Evolutionary conservation across 2,113 vertebrate genomes (phyloP), one percentile per base, ranked within the genome.

Genomic region (Salvelinus alpinus): DNA sequence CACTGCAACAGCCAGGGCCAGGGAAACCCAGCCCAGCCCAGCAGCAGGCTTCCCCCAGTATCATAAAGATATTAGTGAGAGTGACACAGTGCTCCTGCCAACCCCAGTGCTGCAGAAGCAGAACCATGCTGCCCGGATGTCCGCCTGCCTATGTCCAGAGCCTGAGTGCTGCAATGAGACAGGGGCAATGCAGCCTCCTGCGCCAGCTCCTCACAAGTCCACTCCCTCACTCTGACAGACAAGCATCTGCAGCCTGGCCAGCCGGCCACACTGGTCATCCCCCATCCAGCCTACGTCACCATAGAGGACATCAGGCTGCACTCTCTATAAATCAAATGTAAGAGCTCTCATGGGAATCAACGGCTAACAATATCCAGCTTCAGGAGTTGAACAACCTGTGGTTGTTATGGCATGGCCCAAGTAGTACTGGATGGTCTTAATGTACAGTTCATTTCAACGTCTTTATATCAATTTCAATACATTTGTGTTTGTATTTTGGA

Each of bases 261-360:
- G 51, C 78, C 47, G 65, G 88, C 87, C 72, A 73, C 75, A 76
- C 51, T 72, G 90, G 89, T 90, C 85, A 83, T 85, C 85, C 87
- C 83, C 34, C 51, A 18, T 54, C 82, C 70, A 76, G 85, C 83
- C 82, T 84, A 88, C 87, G 87, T 89, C 88, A 90, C 85, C 84
- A 85, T 73, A 82, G 85, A 89, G 86, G 78, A 87, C 86, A 87
- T 90, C 80, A 84, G 84, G 82, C 84, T 82, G 85, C 83, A 90
- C 86, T 83, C 76, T 86, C 85, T 82, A 91, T 87, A 88, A 91
- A 91, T 91, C 87, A 88, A 83, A 86, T 80, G 80, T 76, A 70
- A 78, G 73, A 77, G 67, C 13, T 76, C n/a, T n/a, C 25, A 48
- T 38, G 48, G 71, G 66, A 81, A 47, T 74, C 18, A 65, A 24